phyloP scores from a whole-genome alignment of 2,797 vertebrate genomes.

The Bovichtus diacanthus region DNA sequence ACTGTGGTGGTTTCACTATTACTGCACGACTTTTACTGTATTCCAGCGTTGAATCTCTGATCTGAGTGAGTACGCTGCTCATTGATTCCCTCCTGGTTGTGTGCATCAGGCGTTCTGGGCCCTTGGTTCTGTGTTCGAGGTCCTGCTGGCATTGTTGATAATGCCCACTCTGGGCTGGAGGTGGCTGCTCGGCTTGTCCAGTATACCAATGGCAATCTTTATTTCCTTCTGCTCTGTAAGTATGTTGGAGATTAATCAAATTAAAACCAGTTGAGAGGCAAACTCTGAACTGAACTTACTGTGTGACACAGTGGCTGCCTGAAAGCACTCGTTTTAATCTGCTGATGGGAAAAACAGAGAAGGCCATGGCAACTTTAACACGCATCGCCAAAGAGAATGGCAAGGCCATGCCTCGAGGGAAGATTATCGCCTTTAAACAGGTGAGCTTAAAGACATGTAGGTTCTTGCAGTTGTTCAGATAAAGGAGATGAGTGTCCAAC shows the following conservation, averaged over 20 bases:
- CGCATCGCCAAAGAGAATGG: slow-evolving; percentile 90
- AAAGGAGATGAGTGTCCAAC: neutral
- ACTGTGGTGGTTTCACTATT: slow-evolving; percentile 20
- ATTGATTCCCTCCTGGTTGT: slow-evolving; percentile 18
- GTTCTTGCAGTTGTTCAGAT: neutral
- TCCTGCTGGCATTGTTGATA: slow-evolving; percentile 89
- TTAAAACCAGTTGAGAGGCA: neutral
- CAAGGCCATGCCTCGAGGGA: slow-evolving; percentile 88
- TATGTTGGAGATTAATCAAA: slow-evolving; percentile 33
- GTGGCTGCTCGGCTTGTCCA: slow-evolving; percentile 92
- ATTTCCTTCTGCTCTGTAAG: slow-evolving; percentile 89
- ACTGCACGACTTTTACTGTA: neutral
- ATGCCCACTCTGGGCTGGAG: slow-evolving; percentile 95
- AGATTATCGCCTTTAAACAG: slow-evolving; percentile 84
- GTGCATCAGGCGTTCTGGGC: slow-evolving; percentile 90
- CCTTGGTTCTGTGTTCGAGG: slow-evolving; percentile 90
- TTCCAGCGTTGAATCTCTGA: neutral
- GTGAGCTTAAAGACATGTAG: slow-evolving; percentile 63
- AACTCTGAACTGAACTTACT: slow-evolving; percentile 7
- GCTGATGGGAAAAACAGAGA: slow-evolving; percentile 87
- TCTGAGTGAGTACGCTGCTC: neutral
- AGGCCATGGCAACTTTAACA: slow-evolving; percentile 87
- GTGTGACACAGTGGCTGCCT: slow-evolving; percentile 88
- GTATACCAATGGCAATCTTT: slow-evolving; percentile 87
- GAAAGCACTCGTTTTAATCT: slow-evolving; percentile 94